Evolutionary conservation across 2,113 vertebrate genomes (phyloP), one percentile per base, ranked within the genome.

Genomic region (Rhinogobius similis): DNA sequence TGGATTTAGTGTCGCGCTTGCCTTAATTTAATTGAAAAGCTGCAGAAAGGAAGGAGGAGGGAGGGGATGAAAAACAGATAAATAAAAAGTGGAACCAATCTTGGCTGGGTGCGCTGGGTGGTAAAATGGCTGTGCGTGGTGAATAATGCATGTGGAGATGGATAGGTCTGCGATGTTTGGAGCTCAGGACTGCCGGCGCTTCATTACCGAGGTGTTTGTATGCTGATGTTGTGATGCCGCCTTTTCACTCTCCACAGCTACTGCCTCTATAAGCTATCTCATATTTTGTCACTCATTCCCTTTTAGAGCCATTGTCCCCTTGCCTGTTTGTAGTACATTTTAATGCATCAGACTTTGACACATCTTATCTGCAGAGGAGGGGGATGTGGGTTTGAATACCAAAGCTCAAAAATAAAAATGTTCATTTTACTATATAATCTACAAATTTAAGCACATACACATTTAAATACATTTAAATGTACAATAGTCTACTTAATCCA

Each of bases 1-100:
- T 90, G 87, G 91, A 93, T 92, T 93, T 90, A 92, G 90, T 91
- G 90, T 89, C 64, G 88, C 79, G 70, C 87, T 89, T 86, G 88
- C 90, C 88, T 91, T 93, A 92, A 94, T 93, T 93, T 92, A 93
- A 94, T 92, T 93, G 91, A 92, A 92, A 92, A 88, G 78, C 86
- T 75, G 83, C 75, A 63, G 79, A 86, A 82, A 87, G 81, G 83
- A 85, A 86, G 82, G 79, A 85, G 89, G 79, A 83, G 81, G 84
- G 66, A 75, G 84, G 65, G 88, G 85, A 85, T 86, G 86, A 88
- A 88, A 88, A 90, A 91, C 83, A 90, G 89, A 89, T 84, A 89
- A 91, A 90, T 86, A 91, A 92, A 91, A 92, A 91, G 88, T 88
- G 89, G 90, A 91, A 92, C 87, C 91, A 92, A 93, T 93, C 90